Evolutionary conservation across 2,113 vertebrate genomes (phyloP), one percentile per base, ranked within the genome.

Genomic region (Synodontis membranacea): DNA sequence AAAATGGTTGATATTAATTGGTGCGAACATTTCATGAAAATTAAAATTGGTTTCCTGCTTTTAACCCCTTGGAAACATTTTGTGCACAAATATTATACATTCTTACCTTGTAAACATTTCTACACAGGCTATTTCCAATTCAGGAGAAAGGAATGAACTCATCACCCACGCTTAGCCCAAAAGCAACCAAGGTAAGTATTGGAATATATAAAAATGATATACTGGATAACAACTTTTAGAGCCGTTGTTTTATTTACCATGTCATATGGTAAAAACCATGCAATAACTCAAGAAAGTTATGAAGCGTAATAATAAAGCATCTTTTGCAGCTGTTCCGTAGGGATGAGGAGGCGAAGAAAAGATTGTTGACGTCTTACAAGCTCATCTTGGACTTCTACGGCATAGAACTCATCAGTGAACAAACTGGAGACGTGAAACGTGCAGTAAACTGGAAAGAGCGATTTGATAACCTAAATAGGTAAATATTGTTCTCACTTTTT

Each of bases 381-480:
- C 95, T 99, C 72, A 99, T 99, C 97, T 89, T 99, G 93, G 94
- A 95, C 7, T 99, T 99, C 91, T 99, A 98, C 5, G 97, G 97
- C 4, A 96, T 98, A 8, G 0, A 37, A 34, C 90, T 99, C 21
- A 1, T 88, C 3, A 31, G 93, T 0, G 34, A 91, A 7, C 0
- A 85, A 62, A 96, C 95, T 0, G 97, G 98, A 60, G 66, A 92
- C 0, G 95, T 99, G 8, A 0, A 0, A 60, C 94, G 91, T 46
- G 94, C 97, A 0, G 0, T n/a, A 0, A 94, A 97, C 48, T 99
- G 96, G 94, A 1, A 0, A 28, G 89, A 94, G 0, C 92, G 96
- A 82, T 99, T 97, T 87, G 5, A 87, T 0, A 97, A 99, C 93
- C 91, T 99, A 0, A 94, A 97, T 92, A 87, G 90, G 98, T 99